Conservation (phyloP, 2,113 vertebrate species). For the Anser cygnoides region DNA sequence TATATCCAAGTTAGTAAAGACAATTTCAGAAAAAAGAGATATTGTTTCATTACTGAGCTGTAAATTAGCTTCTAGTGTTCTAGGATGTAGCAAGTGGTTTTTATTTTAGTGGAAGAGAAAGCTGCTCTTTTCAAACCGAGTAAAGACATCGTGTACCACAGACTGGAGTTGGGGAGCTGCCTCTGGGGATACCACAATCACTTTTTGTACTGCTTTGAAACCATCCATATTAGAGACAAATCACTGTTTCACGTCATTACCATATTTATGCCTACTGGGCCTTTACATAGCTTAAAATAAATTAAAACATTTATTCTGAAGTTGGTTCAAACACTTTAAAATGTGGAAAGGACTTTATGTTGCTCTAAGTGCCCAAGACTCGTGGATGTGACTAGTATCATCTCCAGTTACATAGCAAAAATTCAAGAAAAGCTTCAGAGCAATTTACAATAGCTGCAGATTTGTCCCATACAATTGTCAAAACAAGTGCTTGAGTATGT, state of each 20-base stretch:
- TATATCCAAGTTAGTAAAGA: slow-evolving; percentile 9
- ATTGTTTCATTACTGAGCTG: background rate
- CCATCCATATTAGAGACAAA: background rate
- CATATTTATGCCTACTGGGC: accelerated
- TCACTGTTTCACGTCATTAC: background rate
- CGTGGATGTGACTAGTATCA: background rate
- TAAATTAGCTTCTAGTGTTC: background rate
- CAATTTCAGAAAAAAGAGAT: background rate
- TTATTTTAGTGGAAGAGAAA: background rate
- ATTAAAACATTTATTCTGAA: background rate
- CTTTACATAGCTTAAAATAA: background rate
- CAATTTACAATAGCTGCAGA: background rate
- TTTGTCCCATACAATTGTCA: background rate
- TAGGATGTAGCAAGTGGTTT: background rate
- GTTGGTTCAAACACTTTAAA: background rate
- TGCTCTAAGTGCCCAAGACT: background rate
- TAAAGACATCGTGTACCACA: background rate
- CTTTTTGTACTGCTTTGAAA: background rate
- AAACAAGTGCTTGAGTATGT: background rate
- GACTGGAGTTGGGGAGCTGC: background rate
- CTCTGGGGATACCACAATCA: background rate
- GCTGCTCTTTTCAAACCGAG: background rate
- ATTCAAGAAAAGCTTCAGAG: background rate
- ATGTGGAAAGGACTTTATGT: background rate
- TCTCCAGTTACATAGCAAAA: background rate